Evolutionary conservation across 1,140 invertebrate genomes (phyloP).

Genomic region (Lordiphosa stackelbergi): DNA sequence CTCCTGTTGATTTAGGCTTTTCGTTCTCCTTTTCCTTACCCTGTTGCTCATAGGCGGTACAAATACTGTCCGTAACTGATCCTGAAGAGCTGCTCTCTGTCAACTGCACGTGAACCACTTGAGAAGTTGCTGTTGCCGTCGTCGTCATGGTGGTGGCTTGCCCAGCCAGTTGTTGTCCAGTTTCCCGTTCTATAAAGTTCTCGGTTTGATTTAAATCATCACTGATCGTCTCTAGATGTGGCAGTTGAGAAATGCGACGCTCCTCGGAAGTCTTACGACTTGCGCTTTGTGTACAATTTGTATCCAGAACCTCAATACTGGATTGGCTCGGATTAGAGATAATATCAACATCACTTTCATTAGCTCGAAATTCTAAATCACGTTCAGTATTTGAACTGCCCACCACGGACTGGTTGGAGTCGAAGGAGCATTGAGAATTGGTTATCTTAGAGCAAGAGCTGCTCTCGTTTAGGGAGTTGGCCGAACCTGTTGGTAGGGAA

Average conservation of each 20-base stretch:
- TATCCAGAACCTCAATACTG: constrained; percentile 82
- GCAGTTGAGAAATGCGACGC: constrained; percentile 48
- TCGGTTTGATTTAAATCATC: constrained; percentile 45
- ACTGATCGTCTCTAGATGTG: constrained; percentile 42
- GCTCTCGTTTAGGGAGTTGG: constrained; percentile 76
- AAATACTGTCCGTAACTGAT: constrained; percentile 81
- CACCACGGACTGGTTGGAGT: constrained; percentile 75
- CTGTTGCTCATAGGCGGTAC: constrained; percentile 80
- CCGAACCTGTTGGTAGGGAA: constrained; percentile 61
- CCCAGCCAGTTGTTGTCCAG: constrained; percentile 18
- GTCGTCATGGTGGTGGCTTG: background rate
- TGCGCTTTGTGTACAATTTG: constrained; percentile 72
- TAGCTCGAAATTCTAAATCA: constrained; percentile 66
- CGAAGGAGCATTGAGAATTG: constrained; percentile 70
- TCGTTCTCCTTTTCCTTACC: constrained; percentile 24
- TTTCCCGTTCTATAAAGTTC: constrained; percentile 57
- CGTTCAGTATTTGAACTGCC: constrained; percentile 74
- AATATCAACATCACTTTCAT: constrained; percentile 82
- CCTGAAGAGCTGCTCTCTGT: constrained; percentile 83
- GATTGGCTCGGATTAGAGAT: constrained; percentile 83
- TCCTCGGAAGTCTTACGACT: constrained; percentile 72
- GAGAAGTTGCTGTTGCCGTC: background rate
- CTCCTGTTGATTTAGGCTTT: constrained; percentile 6
- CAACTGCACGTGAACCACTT: constrained; percentile 62
- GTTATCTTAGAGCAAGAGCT: constrained; percentile 75